Conservation (phyloP, 2,888 invertebrate species). For the Nemotelus nigrinus region DNA sequence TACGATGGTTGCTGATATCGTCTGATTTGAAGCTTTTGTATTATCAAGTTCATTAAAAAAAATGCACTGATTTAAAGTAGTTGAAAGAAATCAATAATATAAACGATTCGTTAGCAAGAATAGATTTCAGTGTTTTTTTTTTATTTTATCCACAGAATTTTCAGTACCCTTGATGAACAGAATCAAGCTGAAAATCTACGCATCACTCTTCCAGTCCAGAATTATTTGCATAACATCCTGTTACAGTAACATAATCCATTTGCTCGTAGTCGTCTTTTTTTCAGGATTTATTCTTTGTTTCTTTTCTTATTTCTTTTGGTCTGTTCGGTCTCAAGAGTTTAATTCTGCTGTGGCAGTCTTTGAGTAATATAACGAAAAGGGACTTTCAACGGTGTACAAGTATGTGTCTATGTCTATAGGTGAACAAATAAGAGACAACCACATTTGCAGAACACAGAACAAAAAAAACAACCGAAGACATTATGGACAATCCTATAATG, state of each 20-base stretch:
- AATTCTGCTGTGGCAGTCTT: slow-evolving; percentile 29
- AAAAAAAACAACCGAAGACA: slow-evolving; percentile 19
- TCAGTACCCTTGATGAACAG: not conserved
- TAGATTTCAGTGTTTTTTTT: not conserved
- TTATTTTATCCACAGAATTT: not conserved
- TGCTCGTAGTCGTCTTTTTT: slow-evolving; percentile 27
- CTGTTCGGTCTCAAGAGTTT: slow-evolving; percentile 38
- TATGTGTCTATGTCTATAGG: too few species aligned
- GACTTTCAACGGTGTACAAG: too few species aligned
- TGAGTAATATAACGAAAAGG: slow-evolving; percentile 5
- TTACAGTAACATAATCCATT: slow-evolving; percentile 49
- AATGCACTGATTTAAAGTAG: not conserved
- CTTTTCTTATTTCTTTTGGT: slow-evolving; percentile 4
- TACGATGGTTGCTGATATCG: too few species aligned
- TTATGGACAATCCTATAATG: slow-evolving; percentile 37
- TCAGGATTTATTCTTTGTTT: slow-evolving; percentile 27
- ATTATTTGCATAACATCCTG: slow-evolving; percentile 49
- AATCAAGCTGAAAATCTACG: slow-evolving; percentile 25
- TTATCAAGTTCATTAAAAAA: not conserved
- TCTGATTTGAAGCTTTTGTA: not conserved
- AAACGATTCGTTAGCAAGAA: too few species aligned
- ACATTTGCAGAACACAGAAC: slow-evolving; percentile 23
- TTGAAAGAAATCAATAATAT: not conserved
- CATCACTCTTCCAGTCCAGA: slow-evolving; percentile 7
- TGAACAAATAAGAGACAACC: slow-evolving; percentile 29